These are phyloP conservation scores for Urechis unicinctus DNA, from an alignment of 2,888 invertebrate genomes.

Conservation along the genomic window DNA sequence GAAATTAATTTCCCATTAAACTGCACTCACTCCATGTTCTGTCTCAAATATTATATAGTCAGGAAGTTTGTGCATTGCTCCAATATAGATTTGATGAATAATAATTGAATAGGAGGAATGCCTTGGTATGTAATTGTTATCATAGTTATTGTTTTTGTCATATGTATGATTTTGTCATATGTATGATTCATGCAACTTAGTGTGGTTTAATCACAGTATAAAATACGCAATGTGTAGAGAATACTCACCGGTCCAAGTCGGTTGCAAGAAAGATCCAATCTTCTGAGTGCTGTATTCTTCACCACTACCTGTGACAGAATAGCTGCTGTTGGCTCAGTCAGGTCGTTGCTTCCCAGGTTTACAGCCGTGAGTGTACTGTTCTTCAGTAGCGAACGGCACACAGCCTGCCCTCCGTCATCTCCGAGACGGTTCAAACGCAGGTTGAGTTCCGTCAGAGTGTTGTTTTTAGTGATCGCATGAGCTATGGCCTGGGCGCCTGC, in stretches of 20 bases:
- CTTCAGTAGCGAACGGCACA: constrained; percentile 43
- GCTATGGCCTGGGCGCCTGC: constrained; percentile 50
- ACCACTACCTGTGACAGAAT: constrained; percentile 44
- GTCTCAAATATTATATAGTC: too few species aligned
- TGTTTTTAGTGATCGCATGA: constrained; percentile 48
- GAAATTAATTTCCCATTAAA: too few species aligned
- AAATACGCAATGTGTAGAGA: too few species aligned
- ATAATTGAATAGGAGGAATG: too few species aligned
- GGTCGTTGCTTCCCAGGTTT: constrained; percentile 47
- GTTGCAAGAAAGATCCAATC: constrained; percentile 48
- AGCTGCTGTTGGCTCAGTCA: constrained; percentile 47
- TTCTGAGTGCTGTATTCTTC: constrained; percentile 38
- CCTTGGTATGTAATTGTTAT: too few species aligned
- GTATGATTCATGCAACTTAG: too few species aligned
- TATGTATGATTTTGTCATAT: too few species aligned
- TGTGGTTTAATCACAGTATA: too few species aligned
- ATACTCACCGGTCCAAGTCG: constrained; percentile 46
- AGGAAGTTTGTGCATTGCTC: too few species aligned
- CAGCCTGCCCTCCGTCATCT: constrained; percentile 51
- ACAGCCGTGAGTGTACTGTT: constrained; percentile 42
- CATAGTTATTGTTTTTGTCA: too few species aligned
- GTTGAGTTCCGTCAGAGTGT: constrained; percentile 37
- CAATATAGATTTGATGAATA: too few species aligned
- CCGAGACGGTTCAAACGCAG: constrained; percentile 46
- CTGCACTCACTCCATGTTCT: too few species aligned